Base-by-base conservation (phyloP, 2,797 vertebrate species). In the Meda fulgida region DNA sequence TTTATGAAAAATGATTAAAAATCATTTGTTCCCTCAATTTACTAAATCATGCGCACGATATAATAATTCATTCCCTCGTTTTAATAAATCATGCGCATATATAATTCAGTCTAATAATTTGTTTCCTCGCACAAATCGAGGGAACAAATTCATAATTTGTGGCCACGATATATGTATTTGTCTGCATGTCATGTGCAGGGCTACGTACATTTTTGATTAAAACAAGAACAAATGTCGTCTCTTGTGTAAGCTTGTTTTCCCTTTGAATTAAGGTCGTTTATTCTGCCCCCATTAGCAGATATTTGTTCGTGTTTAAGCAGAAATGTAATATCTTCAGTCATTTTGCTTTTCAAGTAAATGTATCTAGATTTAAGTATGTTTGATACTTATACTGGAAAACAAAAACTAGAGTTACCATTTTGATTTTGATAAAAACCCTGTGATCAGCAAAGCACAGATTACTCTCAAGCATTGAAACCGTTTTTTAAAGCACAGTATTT, bases 381-480 rank as follows among this genome's bases (percentile, higher is more conserved):
- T 18, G 1, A 65, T 18, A 4, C 29, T 18, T 63, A 13, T 7
- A 7, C 60, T 63, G 14, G 60, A 31, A 26, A 7, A 7, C 2
- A 65, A 7, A 16, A 16, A 13, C 23, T 7, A 63, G 60, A 18
- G 14, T 65, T 82, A 87, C 86, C 83, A 76, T 89, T 89, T 65
- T 89, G 78, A 85, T 88, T 84, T 84, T 34, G 26, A 26, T 38
- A 18, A 78, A 85, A 36, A 66, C n/a, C 84, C 91, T 89, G 86
- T 58, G 85, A 90, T 87, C 91, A 89, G 85, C 87, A 87, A 94
- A 93, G 90, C 91, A 91, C 90, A 92, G 70, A 88, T 86, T 90
- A 89, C 88, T 90, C 38, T 65, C 9, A 87, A 90, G 66, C 78
- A 69, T 60, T 87, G 82, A 87, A 77, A 85, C 34, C 78, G 53